Evolutionary conservation across 2,797 vertebrate species (phyloP).

Genomic region (Hydrolagus colliei): DNA sequence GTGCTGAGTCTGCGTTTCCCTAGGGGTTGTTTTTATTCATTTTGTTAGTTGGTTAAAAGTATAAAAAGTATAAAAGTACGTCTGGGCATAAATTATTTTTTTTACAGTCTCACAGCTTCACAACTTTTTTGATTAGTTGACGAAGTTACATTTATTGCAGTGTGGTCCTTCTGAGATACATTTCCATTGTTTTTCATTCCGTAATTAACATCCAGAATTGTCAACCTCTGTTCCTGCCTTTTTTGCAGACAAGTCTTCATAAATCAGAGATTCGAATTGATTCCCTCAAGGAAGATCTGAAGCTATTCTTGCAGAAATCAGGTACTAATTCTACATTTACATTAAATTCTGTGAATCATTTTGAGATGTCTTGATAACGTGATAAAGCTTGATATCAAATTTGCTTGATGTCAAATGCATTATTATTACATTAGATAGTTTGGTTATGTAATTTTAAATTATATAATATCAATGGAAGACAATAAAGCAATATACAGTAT

Average conservation of each 20-base stretch:
- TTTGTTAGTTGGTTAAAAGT: too few species aligned
- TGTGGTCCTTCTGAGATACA: neutral
- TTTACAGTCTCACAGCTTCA: too few species aligned
- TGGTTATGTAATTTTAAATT: neutral
- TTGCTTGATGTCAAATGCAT: too few species aligned
- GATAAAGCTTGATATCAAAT: too few species aligned
- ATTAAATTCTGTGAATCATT: too few species aligned
- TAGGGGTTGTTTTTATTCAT: too few species aligned
- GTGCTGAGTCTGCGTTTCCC: too few species aligned
- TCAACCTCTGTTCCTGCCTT: neutral
- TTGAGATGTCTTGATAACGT: too few species aligned
- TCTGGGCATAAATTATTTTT: too few species aligned
- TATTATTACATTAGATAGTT: too few species aligned
- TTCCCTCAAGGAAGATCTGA: slow-evolving; percentile 87
- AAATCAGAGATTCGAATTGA: slow-evolving; percentile 83
- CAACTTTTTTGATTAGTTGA: neutral
- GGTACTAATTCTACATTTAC: slow-evolving; percentile 50
- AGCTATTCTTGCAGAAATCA: slow-evolving; percentile 78
- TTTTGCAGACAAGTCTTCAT: slow-evolving; percentile 75
- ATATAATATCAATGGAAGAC: neutral
- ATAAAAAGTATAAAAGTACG: too few species aligned
- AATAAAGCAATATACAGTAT: too few species aligned
- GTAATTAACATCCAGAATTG: neutral
- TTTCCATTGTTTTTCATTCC: neutral
- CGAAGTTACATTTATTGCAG: neutral